Conservation (phyloP, 2,888 invertebrate genomes). For the Polyommatus iphigenia region DNA sequence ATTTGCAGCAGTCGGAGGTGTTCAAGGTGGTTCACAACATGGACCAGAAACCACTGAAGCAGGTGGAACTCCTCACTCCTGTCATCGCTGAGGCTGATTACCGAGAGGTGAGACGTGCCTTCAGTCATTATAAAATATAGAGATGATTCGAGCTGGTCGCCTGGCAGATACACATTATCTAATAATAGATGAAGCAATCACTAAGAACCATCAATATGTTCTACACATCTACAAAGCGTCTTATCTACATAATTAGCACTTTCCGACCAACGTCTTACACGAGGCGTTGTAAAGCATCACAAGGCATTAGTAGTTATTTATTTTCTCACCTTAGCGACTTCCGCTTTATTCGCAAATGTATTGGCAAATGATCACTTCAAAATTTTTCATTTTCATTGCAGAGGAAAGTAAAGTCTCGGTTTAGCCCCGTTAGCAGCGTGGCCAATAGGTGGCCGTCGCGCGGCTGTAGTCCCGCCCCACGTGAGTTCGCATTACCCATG, state of each 20-base stretch:
- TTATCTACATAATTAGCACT: too few relatives aligned
- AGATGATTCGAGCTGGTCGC: too few relatives aligned
- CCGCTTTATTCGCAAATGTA: background rate
- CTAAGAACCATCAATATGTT: too few relatives aligned
- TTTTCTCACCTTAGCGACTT: too few relatives aligned
- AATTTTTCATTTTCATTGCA: conserved; percentile 31
- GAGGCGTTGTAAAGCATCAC: too few relatives aligned
- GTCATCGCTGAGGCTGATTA: conserved; percentile 85
- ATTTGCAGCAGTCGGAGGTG: conserved; percentile 88
- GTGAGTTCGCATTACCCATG: conserved; percentile 10
- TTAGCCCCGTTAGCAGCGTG: conserved; percentile 33
- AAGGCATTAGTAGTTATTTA: too few relatives aligned
- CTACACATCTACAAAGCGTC: too few relatives aligned
- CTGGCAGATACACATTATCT: too few relatives aligned
- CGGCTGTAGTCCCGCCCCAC: conserved; percentile 12
- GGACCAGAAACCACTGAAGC: conserved; percentile 83
- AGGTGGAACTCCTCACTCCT: conserved; percentile 79
- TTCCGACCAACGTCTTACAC: too few relatives aligned
- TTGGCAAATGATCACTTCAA: background rate
- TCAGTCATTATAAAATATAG: background rate
- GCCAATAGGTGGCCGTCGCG: conserved; percentile 22
- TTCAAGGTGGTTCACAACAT: conserved; percentile 89
- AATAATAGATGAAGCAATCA: too few relatives aligned
- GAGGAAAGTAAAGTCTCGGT: conserved; percentile 31
- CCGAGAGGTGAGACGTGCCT: conserved; percentile 59